Base-by-base conservation (phyloP, 92 coral and sea anemone genomes). In the Phenganax subtilis region DNA sequence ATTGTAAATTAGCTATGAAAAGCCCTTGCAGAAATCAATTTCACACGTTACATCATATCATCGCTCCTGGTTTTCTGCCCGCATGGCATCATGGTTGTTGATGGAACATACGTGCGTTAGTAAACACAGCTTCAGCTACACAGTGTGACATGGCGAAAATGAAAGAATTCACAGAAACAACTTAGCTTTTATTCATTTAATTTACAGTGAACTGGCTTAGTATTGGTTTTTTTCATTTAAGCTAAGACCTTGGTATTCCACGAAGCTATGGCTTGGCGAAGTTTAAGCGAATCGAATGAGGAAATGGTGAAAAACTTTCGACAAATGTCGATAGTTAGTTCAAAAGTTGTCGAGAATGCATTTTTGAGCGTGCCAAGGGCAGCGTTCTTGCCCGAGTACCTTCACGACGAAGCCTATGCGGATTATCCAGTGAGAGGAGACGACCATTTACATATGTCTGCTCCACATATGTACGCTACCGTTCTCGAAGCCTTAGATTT, bases 381-480 rank as follows among this genome's bases (percentile, higher is more conserved):
- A 31, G 97, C 97, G 0, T 96, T 96, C 56, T 91, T 96, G 4
- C 93, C 99, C 15, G 80, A 89, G 16, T 94, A 90, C 25, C 86
- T 87, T 12, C 91, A 88, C 54, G 91, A 92, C 76, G 99, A 96
- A 79, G 99, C 99, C 12, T 96, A 96, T 71, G 72, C 85, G 10
- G 99, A 96, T 67, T 83, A 90, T 10, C 99, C 99, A 10, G 87
- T 96, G 16, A 90, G 92, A 27, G 99, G 97, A 8, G 97, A 96
- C 51, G 91, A 91, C 10, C 99, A 96, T 73, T 88, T 96, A 16
- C 99, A 96, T 27, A 87, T 96, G 93, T 92, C 97, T 28, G 99
- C 99, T 0, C 99, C 99, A 6, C 97, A 96, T 55, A 96, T 96
- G 97, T 96, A 96, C 77, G 99, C 99, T 0, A 92, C 97, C 9